A percentile compares a stretch with the other conserved stretches of the same genome.
Conservation (phyloP, 2,113 vertebrate genomes). For the Pachycephala philippinensis region DNA sequence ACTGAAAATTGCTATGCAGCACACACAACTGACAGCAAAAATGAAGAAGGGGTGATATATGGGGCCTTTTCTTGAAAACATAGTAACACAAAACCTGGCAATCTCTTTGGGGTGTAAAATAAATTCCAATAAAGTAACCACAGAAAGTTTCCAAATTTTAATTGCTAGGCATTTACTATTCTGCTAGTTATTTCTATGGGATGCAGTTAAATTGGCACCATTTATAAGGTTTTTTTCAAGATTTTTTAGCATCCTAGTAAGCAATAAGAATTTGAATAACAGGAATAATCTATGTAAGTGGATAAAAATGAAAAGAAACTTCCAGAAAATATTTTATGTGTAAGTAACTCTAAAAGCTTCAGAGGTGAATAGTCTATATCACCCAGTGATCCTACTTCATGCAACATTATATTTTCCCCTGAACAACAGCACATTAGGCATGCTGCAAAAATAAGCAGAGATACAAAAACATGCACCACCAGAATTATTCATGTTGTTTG, state of each 20-base stretch:
- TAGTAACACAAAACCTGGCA: neutral
- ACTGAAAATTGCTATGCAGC: slow-evolving; percentile 15
- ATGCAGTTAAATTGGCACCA: neutral
- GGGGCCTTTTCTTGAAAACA: neutral
- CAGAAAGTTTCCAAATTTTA: slow-evolving; percentile 3
- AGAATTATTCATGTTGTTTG: neutral
- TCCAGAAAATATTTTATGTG: neutral
- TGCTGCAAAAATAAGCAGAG: neutral
- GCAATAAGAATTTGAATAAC: neutral
- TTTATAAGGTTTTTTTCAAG: neutral
- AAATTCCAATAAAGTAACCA: neutral
- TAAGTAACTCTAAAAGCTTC: neutral
- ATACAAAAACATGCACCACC: neutral
- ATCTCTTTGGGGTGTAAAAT: neutral
- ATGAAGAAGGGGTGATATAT: slow-evolving; percentile 13
- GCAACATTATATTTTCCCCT: neutral
- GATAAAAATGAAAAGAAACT: neutral
- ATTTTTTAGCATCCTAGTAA: neutral
- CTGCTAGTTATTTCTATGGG: neutral
- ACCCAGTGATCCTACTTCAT: neutral
- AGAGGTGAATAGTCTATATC: neutral
- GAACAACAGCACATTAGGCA: neutral
- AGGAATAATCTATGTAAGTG: neutral
- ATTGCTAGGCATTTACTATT: neutral
- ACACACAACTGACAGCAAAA: neutral